Evolutionary conservation across 2,888 invertebrate genomes (phyloP), one percentile per base, ranked within the genome.

Genomic region (Drosophila prostipennis): DNA sequence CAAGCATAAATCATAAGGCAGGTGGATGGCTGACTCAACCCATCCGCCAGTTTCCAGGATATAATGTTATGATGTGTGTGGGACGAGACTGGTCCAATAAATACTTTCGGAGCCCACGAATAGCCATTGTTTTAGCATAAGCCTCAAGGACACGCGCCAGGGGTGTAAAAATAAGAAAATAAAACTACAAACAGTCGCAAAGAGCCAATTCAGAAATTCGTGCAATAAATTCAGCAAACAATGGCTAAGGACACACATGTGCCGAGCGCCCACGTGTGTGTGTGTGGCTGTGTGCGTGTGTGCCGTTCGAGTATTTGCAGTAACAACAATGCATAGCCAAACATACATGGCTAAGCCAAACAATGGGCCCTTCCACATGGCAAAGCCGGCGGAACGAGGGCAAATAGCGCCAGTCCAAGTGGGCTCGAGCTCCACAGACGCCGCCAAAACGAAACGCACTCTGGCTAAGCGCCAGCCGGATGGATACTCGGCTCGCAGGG

Each of bases 151-250:
- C 83, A 54, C 45, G 64, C 60, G 48, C 63, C 59, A 29, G 56
- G 71, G 54, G 37, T 39, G 43, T 70, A 48, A 71, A 70, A 70
- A 51, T 45, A 71, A 63, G 80, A 79, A 77, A 72, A 72, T 82
- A 82, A 87, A 77, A 79, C 77, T 77, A 76, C 71, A 80, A 72
- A 78, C 64, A 60, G 69, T 42, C 61, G 75, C 77, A 74, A 69
- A 78, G 79, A 86, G 79, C 79, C 87, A 84, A 86, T 84, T 86
- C 87, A 86, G 79, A 84, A 80, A 76, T 88, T 86, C 77, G 74
- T 77, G 80, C 77, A 83, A 88, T 84, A 86, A 84, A 88, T 84
- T 86, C 83, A 64, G 77, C 83, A 81, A 85, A 82, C 82, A 82
- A 87, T 88, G 70, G 77, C 74, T 70, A 55, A 59, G 68, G 69